phyloP scores from a whole-genome alignment of 1,140 invertebrate species.

The Homarus americanus region DNA sequence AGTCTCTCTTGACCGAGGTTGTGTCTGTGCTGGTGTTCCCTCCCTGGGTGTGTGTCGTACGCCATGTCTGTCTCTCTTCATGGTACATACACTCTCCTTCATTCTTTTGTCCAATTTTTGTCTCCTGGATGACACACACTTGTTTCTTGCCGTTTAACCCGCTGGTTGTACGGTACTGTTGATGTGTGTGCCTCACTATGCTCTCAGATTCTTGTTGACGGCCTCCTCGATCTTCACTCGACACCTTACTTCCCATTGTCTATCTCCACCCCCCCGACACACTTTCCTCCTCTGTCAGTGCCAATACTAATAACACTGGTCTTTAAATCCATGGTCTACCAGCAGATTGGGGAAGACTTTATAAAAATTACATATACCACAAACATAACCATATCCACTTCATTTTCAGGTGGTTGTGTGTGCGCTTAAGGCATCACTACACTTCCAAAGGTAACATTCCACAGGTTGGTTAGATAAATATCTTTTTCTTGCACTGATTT shows the following conservation, averaged over 20 bases:
- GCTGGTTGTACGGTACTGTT: conserved; percentile 17
- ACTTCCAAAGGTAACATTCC: no score
- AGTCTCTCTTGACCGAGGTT: neutral
- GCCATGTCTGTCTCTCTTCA: neutral
- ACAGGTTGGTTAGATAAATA: no score
- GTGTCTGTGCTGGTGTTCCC: neutral
- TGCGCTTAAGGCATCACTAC: no score
- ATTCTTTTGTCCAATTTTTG: conserved; percentile 18
- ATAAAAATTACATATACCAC: no score
- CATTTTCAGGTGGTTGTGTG: no score
- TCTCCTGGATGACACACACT: neutral
- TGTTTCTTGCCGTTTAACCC: neutral
- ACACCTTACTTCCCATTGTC: conserved; percentile 32
- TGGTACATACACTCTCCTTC: neutral
- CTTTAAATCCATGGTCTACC: neutral
- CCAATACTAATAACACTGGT: neutral
- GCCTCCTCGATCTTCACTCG: neutral
- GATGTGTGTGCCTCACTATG: conserved; percentile 25
- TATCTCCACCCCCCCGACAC: neutral
- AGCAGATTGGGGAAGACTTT: no score
- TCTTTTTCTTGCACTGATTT: no score
- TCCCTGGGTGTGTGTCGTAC: neutral
- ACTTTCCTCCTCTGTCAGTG: neutral
- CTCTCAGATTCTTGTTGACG: neutral
- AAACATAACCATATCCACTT: no score